These are phyloP conservation scores for Spicauda simplicius DNA, from an alignment of 2,888 invertebrate genomes.

Conservation along the genomic window DNA sequence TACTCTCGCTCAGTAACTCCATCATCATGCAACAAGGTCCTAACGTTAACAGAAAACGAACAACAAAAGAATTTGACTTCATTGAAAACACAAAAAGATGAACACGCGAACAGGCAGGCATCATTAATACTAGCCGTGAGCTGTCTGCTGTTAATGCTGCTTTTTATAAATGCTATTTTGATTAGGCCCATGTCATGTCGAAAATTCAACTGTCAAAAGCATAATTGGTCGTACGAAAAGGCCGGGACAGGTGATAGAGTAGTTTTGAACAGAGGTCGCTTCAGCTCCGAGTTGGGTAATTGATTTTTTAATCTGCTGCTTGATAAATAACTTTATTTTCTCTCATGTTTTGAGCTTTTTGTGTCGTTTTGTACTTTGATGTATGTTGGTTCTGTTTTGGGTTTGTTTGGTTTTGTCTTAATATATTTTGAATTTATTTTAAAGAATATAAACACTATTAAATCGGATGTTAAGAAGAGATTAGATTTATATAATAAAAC, in stretches of 20 bases:
- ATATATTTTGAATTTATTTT: too few species aligned
- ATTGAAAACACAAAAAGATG: slow-evolving; percentile 67
- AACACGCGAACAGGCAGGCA: slow-evolving; percentile 65
- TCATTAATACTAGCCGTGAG: slow-evolving; percentile 82
- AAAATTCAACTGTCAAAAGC: slow-evolving; percentile 85
- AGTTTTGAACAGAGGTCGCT: slow-evolving; percentile 57
- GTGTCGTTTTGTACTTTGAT: slow-evolving; percentile 1
- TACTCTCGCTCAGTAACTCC: background rate
- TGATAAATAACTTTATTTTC: slow-evolving; percentile 24
- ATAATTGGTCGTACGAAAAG: slow-evolving; percentile 82
- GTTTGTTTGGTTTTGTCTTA: background rate
- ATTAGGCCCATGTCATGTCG: slow-evolving; percentile 86
- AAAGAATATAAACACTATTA: too few species aligned
- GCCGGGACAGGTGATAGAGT: slow-evolving; percentile 64
- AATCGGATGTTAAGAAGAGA: too few species aligned
- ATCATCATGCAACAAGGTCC: slow-evolving; percentile 18
- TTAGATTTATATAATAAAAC: too few species aligned
- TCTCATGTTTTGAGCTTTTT: slow-evolving; percentile 12
- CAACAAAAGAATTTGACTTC: slow-evolving; percentile 74
- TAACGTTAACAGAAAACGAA: slow-evolving; percentile 56
- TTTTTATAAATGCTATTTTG: slow-evolving; percentile 85
- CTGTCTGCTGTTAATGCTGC: slow-evolving; percentile 82
- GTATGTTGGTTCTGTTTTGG: background rate
- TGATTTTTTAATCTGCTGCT: slow-evolving; percentile 24
- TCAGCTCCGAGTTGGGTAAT: slow-evolving; percentile 27